Evolutionary conservation across 1,140 invertebrate species (phyloP).

Genomic region (Batillaria attramentaria): DNA sequence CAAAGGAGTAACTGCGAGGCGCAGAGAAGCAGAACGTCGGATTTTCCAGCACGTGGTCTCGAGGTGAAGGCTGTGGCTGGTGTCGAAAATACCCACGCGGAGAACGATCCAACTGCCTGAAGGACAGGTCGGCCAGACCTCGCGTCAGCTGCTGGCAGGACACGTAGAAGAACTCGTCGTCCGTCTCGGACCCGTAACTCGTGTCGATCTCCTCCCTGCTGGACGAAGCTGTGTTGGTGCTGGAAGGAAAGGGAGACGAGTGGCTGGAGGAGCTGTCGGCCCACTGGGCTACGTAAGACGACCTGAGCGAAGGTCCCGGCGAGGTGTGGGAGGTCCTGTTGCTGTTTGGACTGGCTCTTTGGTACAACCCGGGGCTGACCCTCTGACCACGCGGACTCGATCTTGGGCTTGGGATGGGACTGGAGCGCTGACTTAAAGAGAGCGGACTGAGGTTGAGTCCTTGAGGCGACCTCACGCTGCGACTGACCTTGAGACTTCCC

Average conservation of each 20-base stretch:
- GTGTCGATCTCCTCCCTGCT: slow-evolving; percentile 7
- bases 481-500: too few species aligned
- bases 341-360: not conserved
- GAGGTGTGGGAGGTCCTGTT: not conserved
- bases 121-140: slow-evolving; percentile 15
- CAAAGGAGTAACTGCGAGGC: not conserved
- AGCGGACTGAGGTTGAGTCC: too few species aligned
- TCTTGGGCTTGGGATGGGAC: not conserved
- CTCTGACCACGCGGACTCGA: not conserved
- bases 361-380: not conserved
- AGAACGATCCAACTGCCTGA: too few species aligned
- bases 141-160: slow-evolving; percentile 16
- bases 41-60: not conserved
- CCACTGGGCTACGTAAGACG: slow-evolving; percentile 3
- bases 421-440: not conserved
- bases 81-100: too few species aligned
- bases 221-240: not conserved
- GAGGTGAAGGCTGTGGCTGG: not conserved
- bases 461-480: too few species aligned
- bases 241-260: not conserved
- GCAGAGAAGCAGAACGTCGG: not conserved
- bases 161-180: slow-evolving; percentile 28
- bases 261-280: not conserved
- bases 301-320: not conserved
- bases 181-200: slow-evolving; percentile 23